Base-by-base conservation (phyloP, 2,888 invertebrate genomes). In the Celastrina argiolus region DNA sequence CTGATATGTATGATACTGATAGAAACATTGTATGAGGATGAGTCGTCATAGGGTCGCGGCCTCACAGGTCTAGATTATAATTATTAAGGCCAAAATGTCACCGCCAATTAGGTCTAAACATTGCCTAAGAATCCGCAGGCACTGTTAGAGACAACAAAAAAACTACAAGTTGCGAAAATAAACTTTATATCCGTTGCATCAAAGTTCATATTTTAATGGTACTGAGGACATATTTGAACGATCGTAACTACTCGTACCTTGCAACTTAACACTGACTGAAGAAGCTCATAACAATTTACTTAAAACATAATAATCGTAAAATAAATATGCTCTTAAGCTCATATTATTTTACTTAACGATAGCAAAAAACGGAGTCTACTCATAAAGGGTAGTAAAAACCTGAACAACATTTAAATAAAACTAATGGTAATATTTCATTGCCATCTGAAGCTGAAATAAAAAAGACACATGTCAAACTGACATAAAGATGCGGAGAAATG, bases 401-500 rank as follows among this genome's bases (percentile, higher is more conserved):
- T 22, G 34, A 39, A 61, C 22, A 66, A 65, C 36, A 14, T 28
- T 66, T 26, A 56, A 66, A 45, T 26, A 64, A 66, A 69, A 67
- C 61, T 22, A 61, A 61, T 61, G 36, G 34, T 61, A 34, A 61
- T 61, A 61, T 61, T 61, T 61, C 61, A 61, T 61, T 61, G 36
- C 61, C 22, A 7, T 61, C 61, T 12, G 61, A 36, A 18, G 22
- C 61, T 36, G 14, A 18, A 41, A 28, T 31, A 41, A 34, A 68
- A 67, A 69, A 66, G 63, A 63, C 63, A 66, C 45, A 45, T 61
- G 66, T 66, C 45, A 65, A 70, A 69, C 31, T 68, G 63, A 70
- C 70, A 68, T 69, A 51, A 58, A 61, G 68, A 65, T 70, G 72
- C 71, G 70, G 71, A 70, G 56, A 69, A 61, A 71, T 65, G 70